These are phyloP conservation scores for Thermophis baileyi DNA, from an alignment of 2,113 vertebrate species.

Conservation along the genomic window DNA sequence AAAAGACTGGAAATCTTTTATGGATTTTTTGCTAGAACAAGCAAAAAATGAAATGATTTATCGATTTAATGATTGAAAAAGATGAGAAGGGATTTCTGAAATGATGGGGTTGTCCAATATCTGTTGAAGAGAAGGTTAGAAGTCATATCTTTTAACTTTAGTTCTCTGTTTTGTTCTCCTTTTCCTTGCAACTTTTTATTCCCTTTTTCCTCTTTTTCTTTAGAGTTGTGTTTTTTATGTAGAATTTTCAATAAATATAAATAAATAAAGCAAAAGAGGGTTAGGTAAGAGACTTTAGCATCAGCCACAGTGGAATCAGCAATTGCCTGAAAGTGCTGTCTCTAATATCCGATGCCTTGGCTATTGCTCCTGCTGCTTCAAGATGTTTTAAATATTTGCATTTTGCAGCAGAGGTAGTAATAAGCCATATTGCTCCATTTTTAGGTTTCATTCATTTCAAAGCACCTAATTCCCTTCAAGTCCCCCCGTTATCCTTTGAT, in stretches of 20 bases:
- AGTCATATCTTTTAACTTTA: neutral
- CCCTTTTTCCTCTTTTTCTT: neutral
- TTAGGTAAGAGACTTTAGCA: neutral
- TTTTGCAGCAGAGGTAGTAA: neutral
- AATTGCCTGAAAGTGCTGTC: neutral
- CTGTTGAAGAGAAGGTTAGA: neutral
- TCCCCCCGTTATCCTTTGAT: neutral
- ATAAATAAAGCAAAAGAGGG: neutral
- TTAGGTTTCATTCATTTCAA: neutral
- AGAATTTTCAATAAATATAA: neutral
- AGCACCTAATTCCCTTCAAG: neutral
- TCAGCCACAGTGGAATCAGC: neutral
- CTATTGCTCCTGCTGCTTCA: neutral
- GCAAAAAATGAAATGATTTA: neutral
- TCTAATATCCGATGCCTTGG: neutral
- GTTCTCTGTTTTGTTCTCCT: neutral
- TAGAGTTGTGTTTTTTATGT: neutral
- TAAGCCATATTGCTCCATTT: neutral
- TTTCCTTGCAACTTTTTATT: neutral
- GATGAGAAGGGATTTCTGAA: neutral
- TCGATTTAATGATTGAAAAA: neutral
- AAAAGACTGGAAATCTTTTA: neutral
- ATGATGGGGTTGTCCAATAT: neutral
- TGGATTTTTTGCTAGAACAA: neutral
- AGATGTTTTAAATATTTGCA: neutral